A percentile compares a stretch with the other conserved stretches of the same genome.
These are phyloP conservation scores for Xestia rhomboidea DNA, from an alignment of 2,888 invertebrate species.

Conservation along the genomic window DNA sequence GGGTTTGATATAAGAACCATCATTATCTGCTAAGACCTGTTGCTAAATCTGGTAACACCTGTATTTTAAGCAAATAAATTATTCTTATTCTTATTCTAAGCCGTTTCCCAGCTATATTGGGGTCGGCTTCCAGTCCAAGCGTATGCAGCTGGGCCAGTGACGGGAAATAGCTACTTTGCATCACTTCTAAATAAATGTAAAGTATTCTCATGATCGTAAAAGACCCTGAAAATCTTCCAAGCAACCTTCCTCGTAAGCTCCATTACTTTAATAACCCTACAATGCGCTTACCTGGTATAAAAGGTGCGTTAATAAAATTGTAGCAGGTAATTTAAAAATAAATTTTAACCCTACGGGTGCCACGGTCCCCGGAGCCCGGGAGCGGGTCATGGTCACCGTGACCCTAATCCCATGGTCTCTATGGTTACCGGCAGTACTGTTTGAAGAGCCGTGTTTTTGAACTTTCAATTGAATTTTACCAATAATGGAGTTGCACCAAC, in stretches of 20 bases:
- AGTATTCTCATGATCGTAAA: not conserved
- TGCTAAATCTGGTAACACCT: no score
- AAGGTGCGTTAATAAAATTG: constrained; percentile 45
- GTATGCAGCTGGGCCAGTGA: not conserved
- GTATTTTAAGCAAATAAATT: no score
- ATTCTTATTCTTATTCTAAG: no score
- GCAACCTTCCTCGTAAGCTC: not conserved
- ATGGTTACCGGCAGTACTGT: constrained; percentile 55
- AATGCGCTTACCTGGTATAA: constrained; percentile 37
- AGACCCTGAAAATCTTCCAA: not conserved
- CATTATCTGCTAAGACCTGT: not conserved
- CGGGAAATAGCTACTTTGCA: not conserved
- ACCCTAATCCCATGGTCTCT: constrained; percentile 67
- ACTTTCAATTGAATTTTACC: constrained; percentile 51
- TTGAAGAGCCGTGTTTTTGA: constrained; percentile 36
- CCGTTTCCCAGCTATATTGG: not conserved
- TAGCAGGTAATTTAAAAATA: constrained; percentile 65
- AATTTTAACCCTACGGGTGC: constrained; percentile 51
- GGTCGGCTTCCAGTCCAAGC: not conserved
- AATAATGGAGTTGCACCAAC: constrained; percentile 18
- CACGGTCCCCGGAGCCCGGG: constrained; percentile 25
- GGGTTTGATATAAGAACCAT: not conserved
- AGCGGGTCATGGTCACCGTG: constrained; percentile 68
- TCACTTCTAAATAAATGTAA: not conserved
- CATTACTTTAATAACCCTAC: constrained; percentile 40